Base-by-base conservation (phyloP, 2,888 invertebrate species). In the Tolmerus cingulatus region DNA sequence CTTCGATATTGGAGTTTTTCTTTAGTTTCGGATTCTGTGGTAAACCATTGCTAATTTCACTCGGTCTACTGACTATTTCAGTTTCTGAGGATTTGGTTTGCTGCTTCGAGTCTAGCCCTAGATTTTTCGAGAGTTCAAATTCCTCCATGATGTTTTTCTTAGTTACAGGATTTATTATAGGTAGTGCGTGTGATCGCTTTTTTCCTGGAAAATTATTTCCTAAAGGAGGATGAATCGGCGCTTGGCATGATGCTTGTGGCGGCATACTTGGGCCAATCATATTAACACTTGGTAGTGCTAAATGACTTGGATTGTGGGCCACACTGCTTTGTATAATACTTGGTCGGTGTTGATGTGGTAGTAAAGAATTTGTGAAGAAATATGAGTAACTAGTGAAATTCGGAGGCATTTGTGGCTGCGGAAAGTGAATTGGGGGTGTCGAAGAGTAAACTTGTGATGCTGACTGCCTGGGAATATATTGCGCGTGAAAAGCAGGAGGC, bases 121-220 rank as follows among this genome's bases (percentile, higher is more conserved):
- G 55, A 12, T 46, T 14, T 79, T 79, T 79, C 30, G 79, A 51
- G 16, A 79, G 40, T 82, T 82, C 55, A 57, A 34, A 55, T 19
- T 82, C 89, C 76, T 92, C 91, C 46, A 92, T 74, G 4, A 90
- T 89, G 87, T 92, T 90, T 88, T 92, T 91, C 5, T 90, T 89
- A n/a, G 92, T 92, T 9, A 90, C 89, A 3, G 92, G 92, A 90
- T 92, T 89, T 79, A 92, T 91, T 4, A 92, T 92, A 9, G 92
- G 91, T 86, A 92, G 90, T n/a, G 92, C 92, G 87, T 91, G 90
- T 37, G 84, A 89, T 23, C 92, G 92, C 84, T 89, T 89, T 37
- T 90, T 90, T 1, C 88, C 87, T 84, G 82, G 14, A 19, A 88
- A 37, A 14, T 86, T n/a, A 74, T 85, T 87, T n/a, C 86, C 9